Base-by-base conservation (phyloP, 2,113 vertebrate species). In the Gorsachius goisagi region DNA sequence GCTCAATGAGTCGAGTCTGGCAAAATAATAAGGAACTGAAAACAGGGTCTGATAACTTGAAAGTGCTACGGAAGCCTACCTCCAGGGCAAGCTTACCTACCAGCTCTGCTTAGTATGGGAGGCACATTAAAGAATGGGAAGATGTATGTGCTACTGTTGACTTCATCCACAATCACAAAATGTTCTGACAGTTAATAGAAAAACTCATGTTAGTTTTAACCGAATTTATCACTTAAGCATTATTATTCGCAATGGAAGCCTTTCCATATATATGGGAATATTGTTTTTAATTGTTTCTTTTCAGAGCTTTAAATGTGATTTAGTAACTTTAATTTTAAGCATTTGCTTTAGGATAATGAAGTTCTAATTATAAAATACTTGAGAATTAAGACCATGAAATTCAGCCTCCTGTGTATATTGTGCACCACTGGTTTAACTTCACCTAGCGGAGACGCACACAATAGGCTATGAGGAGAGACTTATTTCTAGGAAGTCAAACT, bases 361-460 rank as follows among this genome's bases (percentile, higher is more conserved):
- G 58, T 22, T 89, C 21, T 69, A 58, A 80, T 44, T 60, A 64
- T 5, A 44, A 88, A 85, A 75, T 23, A 64, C 22, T 32, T 60
- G n/a, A 60, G 58, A 60, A 35, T 60, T 58, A n/a, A 71, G 55
- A 84, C 26, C 5, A 13, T 17, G 9, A 82, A 66, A 71, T n/a
- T 47, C 33, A 82, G 12, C 11, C 32, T 68, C 26, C 47, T 39
- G 24, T 75, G 33, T 7, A 62, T 10, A 39, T 1, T 12, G 5
- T 49, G 47, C 33, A 66, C 12, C 19, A 20, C 3, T 53, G 19
- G 60, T 88, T 63, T 75, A 60, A 58, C 12, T 60, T 52, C 49
- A 49, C 5, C 27, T 27, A 30, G 10, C 4, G 1, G 35, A 69
- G 12, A 59, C 10, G 49, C 9, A 15, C 0, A 1, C 1, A 2